A percentile compares a stretch with the other conserved stretches of the same genome.
Conservation (phyloP, 2,797 vertebrate genomes). For the Chaetophractus vellerosus region DNA sequence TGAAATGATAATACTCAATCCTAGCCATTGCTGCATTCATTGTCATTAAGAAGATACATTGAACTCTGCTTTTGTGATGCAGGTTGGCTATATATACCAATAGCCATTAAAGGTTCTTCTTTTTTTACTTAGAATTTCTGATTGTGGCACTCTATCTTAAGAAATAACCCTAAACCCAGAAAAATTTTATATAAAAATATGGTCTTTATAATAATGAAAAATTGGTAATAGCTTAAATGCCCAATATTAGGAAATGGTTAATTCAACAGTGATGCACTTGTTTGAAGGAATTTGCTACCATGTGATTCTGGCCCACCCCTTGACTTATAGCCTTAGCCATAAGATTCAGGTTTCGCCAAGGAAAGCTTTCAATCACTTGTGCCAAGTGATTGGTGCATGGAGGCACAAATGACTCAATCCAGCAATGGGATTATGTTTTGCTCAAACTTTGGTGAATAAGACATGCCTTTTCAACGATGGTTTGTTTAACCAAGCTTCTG, state of each 20-base stretch:
- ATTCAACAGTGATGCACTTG: background rate
- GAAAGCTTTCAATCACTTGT: background rate
- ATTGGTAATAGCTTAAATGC: background rate
- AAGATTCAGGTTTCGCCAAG: background rate
- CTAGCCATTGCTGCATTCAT: background rate
- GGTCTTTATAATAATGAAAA: conserved; percentile 23
- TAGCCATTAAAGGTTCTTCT: background rate
- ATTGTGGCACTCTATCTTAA: background rate
- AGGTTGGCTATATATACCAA: background rate
- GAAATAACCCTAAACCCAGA: background rate
- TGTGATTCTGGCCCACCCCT: background rate
- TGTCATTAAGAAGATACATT: background rate
- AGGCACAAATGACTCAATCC: background rate
- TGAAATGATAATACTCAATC: background rate
- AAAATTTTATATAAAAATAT: background rate
- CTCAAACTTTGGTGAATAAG: background rate
- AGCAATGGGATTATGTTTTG: background rate
- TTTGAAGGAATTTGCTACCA: background rate
- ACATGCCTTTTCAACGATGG: background rate
- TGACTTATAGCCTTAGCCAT: background rate
- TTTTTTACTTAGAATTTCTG: background rate
- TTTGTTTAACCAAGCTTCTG: background rate
- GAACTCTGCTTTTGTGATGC: background rate
- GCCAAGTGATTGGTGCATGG: background rate
- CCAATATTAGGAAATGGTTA: background rate